These are phyloP conservation scores for Pedionomus torquatus DNA, from an alignment of 2,113 vertebrate species.

Conservation along the genomic window DNA sequence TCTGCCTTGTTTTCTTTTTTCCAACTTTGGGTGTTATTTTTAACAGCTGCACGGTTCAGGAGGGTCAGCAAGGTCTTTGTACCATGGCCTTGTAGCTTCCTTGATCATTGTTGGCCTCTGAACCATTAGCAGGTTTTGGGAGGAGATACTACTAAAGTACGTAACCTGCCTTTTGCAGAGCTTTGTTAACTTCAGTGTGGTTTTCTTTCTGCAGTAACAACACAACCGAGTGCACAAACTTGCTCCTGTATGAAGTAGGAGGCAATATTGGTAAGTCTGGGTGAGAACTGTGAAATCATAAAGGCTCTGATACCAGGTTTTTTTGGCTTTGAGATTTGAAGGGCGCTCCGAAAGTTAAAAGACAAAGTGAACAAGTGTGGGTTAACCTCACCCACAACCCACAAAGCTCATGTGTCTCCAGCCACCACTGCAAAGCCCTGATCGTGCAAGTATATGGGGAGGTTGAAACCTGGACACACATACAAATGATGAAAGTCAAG, in stretches of 20 bases:
- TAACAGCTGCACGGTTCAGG: background rate
- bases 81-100: background rate
- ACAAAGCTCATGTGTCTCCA: background rate
- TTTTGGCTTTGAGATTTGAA: background rate
- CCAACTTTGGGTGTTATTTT: background rate
- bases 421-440: background rate
- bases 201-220: slow-evolving; percentile 72
- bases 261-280: slow-evolving; percentile 86
- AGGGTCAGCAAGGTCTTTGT: background rate
- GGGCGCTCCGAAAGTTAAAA: background rate
- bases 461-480: background rate
- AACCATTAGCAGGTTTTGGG: background rate
- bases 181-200: background rate
- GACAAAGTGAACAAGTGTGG: background rate
- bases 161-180: background rate
- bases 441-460: background rate
- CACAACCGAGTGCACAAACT: slow-evolving; percentile 58
- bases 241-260: slow-evolving; percentile 85
- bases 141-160: background rate
- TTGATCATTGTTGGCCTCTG: background rate
- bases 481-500: background rate
- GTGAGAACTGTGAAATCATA: background rate
- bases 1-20: background rate
- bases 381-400: background rate
- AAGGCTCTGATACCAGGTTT: background rate